Conservation (phyloP, 1,140 invertebrate species). For the Penaeus vannamei region DNA sequence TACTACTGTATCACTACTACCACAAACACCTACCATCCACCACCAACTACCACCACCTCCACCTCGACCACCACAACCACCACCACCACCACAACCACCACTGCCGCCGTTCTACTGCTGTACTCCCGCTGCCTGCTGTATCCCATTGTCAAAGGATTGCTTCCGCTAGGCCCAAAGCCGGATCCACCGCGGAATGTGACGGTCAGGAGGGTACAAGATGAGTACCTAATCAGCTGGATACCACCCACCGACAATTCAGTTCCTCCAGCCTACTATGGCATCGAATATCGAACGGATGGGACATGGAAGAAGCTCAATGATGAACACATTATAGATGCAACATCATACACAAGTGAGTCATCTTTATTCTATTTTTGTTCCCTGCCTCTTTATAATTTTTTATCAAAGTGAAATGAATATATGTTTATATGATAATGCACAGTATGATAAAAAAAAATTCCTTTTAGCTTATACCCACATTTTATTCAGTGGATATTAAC, state of each 20-base stretch:
- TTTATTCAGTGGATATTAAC: no score
- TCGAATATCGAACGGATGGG: conserved; percentile 90
- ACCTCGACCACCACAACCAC: conserved; percentile 33
- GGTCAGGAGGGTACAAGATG: conserved; percentile 87
- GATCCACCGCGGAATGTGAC: conserved; percentile 89
- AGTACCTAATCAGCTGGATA: conserved; percentile 90
- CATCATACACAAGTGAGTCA: conserved; percentile 84
- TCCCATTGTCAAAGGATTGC: conserved; percentile 66
- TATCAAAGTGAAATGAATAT: neutral
- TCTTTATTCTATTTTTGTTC: neutral
- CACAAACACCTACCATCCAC: conserved; percentile 10
- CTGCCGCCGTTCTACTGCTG: conserved; percentile 49
- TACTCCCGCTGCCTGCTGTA: conserved; percentile 62
- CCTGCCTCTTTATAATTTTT: neutral
- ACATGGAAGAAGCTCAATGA: conserved; percentile 88
- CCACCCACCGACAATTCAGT: conserved; percentile 77
- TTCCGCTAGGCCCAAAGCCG: conserved; percentile 85
- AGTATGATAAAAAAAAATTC: neutral
- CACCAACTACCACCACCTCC: conserved; percentile 6
- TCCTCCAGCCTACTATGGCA: conserved; percentile 89
- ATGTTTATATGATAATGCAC: conserved; percentile 8
- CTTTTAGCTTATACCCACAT: no score
- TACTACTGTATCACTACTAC: conserved; percentile 25
- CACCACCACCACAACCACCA: conserved; percentile 48
- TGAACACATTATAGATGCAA: conserved; percentile 89